Evolutionary conservation across 2,797 vertebrate genomes (phyloP).

Genomic region (Pelobates cultripes): DNA sequence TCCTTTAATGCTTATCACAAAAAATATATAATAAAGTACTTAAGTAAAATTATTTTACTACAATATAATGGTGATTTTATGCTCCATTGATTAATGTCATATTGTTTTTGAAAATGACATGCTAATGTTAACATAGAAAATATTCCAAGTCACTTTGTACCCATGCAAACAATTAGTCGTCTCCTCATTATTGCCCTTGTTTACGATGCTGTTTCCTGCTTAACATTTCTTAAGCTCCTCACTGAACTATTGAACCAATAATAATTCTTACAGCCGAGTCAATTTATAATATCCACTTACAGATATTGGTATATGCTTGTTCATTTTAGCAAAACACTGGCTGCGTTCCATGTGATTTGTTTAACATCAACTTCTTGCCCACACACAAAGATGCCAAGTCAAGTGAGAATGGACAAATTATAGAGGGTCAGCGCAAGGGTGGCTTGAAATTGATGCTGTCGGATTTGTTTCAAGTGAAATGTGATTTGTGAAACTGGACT

Average conservation of each 20-base stretch:
- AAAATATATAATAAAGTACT: too few relatives aligned
- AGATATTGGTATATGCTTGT: neutral
- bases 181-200: neutral
- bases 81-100: too few relatives aligned
- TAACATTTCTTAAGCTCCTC: neutral
- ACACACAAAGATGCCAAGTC: constrained; percentile 30
- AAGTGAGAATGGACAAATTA: constrained; percentile 49
- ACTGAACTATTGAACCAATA: constrained; percentile 1
- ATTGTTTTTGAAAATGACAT: too few relatives aligned
- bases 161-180: neutral
- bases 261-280: constrained; percentile 13
- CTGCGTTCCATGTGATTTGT: constrained; percentile 28
- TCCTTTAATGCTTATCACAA: too few relatives aligned
- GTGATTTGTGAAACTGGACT: constrained; percentile 50
- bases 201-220: neutral
- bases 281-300: constrained; percentile 23
- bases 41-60: too few relatives aligned
- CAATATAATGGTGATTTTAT: too few relatives aligned
- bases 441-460: constrained; percentile 61
- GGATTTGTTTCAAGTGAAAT: constrained; percentile 55
- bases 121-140: neutral
- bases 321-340: constrained; percentile 10
- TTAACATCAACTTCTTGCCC: constrained; percentile 48
- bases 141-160: neutral
- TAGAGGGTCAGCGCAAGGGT: constrained; percentile 37